phyloP scores from a whole-genome alignment of 2,888 invertebrate species.

The Villa cingulata region DNA sequence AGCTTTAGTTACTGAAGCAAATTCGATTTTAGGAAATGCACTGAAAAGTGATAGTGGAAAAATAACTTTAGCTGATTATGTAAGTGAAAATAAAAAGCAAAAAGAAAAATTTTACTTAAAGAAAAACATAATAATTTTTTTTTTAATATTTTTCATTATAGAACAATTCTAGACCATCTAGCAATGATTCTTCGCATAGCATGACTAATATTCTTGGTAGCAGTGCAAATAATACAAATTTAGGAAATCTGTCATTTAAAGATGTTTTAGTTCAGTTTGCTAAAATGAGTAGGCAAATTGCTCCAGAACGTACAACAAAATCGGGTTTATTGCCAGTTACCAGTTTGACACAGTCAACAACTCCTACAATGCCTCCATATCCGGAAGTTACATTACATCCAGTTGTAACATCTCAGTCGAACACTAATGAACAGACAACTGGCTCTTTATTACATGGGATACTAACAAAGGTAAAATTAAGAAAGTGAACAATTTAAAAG shows the following conservation, averaged over 20 bases:
- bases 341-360: conserved; percentile 20
- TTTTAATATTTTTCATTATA: conserved; percentile 4
- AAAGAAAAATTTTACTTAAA: too few species aligned
- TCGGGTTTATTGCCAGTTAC: conserved; percentile 10
- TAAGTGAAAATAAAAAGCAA: conserved; percentile 8
- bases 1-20: conserved; percentile 3
- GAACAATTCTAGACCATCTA: conserved; percentile 34
- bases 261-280: conserved; percentile 66
- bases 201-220: conserved; percentile 26
- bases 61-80: conserved; percentile 8
- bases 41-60: conserved; percentile 18
- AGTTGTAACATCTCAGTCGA: conserved; percentile 36
- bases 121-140: too few species aligned
- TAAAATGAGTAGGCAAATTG: conserved; percentile 34
- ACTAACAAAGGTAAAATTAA: conserved; percentile 51
- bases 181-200: conserved; percentile 41
- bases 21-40: conserved; percentile 17
- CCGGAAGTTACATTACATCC: conserved; percentile 69
- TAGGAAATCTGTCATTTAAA: conserved; percentile 44
- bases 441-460: conserved; percentile 60
- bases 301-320: conserved; percentile 13
- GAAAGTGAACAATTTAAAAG: too few species aligned
- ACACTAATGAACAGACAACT: conserved; percentile 40
- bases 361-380: conserved; percentile 41
- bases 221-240: conserved; percentile 11